Evolutionary conservation across 1,140 invertebrate species (phyloP).

Genomic region (Pseudoatta argentina): DNA sequence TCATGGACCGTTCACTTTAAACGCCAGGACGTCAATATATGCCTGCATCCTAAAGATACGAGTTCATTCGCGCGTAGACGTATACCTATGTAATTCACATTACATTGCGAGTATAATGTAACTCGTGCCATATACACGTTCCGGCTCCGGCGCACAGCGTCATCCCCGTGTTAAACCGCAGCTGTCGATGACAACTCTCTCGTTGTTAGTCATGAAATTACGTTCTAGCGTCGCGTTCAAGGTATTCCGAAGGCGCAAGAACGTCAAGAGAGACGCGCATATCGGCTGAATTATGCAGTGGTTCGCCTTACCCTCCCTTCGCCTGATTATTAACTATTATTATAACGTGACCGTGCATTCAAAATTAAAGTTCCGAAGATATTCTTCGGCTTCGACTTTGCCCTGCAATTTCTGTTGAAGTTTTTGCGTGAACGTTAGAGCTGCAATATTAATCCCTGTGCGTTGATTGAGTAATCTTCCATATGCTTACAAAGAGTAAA

Average conservation of each 20-base stretch:
- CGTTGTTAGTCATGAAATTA: slow-evolving; percentile 63
- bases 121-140: slow-evolving; percentile 56
- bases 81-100: slow-evolving; percentile 62
- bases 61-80: slow-evolving; percentile 37
- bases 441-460: slow-evolving; percentile 15
- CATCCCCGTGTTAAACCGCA: slow-evolving; percentile 55
- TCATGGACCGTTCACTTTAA: slow-evolving; percentile 50
- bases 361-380: slow-evolving; percentile 23
- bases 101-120: slow-evolving; percentile 61
- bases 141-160: slow-evolving; percentile 39
- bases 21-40: slow-evolving; percentile 30
- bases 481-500: not conserved
- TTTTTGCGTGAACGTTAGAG: not conserved
- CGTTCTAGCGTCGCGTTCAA: slow-evolving; percentile 53
- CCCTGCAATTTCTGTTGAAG: not conserved
- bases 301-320: not conserved
- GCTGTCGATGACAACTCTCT: slow-evolving; percentile 64
- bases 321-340: slow-evolving; percentile 51
- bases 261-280: slow-evolving; percentile 44
- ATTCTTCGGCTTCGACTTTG: not conserved
- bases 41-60: slow-evolving; percentile 47
- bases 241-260: slow-evolving; percentile 60
- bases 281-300: slow-evolving; percentile 47
- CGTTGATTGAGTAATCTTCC: not conserved
- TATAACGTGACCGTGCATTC: not conserved